A percentile compares a stretch with the other conserved stretches of the same genome.
Evolutionary conservation across 92 coral and sea anemone species (phyloP).

Genomic region (Actinostola sp.): DNA sequence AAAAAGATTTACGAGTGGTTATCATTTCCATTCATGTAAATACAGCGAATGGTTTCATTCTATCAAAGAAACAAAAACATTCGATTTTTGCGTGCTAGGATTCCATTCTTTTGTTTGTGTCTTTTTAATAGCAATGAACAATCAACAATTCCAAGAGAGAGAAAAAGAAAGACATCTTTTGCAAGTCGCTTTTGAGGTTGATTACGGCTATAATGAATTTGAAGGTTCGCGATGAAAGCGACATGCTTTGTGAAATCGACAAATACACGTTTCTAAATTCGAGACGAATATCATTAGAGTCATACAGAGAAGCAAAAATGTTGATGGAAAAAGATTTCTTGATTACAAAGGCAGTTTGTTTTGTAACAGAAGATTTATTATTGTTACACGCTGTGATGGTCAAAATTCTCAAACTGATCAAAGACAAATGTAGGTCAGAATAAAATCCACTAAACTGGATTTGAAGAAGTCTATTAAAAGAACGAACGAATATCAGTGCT

Average conservation of each 20-base stretch:
- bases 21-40: too few relatives aligned
- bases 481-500: background rate
- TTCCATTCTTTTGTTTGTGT: too few relatives aligned
- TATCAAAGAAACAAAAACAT: too few relatives aligned
- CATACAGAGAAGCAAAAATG: conserved; percentile 6
- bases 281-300: too few relatives aligned
- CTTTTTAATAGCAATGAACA: too few relatives aligned
- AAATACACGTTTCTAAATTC: too few relatives aligned
- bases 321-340: background rate
- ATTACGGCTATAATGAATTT: too few relatives aligned
- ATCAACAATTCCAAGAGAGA: background rate
- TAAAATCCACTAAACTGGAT: background rate
- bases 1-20: background rate
- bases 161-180: background rate
- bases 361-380: background rate
- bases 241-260: too few relatives aligned
- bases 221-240: too few relatives aligned
- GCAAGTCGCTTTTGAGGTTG: background rate
- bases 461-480: background rate
- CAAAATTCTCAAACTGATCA: conserved; percentile 11
- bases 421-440: background rate
- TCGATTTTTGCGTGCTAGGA: too few relatives aligned
- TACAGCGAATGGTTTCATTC: too few relatives aligned
- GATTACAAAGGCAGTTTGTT: conserved; percentile 7
- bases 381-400: conserved; percentile 10